Evolutionary conservation across 2,797 vertebrate species (phyloP).

Genomic region (Enteromius treurensis): DNA sequence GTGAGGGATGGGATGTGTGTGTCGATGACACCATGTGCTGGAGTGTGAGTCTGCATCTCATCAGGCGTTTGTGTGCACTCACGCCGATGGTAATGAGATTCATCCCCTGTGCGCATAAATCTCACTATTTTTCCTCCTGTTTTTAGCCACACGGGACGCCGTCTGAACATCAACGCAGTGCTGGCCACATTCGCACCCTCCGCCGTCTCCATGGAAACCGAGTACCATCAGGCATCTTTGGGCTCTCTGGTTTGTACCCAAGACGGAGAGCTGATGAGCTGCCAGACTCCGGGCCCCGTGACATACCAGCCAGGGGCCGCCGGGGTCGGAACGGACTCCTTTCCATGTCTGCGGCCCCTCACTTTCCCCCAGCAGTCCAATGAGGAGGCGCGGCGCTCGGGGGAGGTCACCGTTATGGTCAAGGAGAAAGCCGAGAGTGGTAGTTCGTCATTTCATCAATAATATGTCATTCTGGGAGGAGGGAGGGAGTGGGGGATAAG

Average conservation of each 20-base stretch:
- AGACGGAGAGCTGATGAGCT: slow-evolving; percentile 26
- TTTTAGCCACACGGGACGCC: slow-evolving; percentile 1
- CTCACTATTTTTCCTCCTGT: background rate
- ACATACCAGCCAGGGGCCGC: slow-evolving; percentile 26
- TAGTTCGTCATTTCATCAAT: slow-evolving; percentile 31
- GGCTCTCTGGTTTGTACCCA: slow-evolving; percentile 54
- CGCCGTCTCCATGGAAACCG: slow-evolving; percentile 44
- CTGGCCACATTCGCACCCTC: background rate
- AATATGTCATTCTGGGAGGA: background rate
- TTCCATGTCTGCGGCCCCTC: slow-evolving; percentile 57
- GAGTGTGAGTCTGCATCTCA: slow-evolving; percentile 30
- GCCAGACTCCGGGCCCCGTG: slow-evolving; percentile 47
- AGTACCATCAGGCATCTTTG: slow-evolving; percentile 53
- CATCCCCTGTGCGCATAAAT: background rate
- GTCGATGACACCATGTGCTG: slow-evolving; percentile 1
- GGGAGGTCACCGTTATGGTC: slow-evolving; percentile 45
- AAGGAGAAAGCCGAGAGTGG: slow-evolving; percentile 56
- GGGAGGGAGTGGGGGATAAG: background rate
- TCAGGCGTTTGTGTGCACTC: background rate
- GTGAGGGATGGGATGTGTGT: slow-evolving; percentile 17
- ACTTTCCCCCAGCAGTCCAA: slow-evolving; percentile 41
- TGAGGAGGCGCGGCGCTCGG: slow-evolving; percentile 26
- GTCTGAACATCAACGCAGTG: background rate
- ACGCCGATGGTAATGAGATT: background rate
- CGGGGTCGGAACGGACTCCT: slow-evolving; percentile 47